Conservation (phyloP, 2,113 vertebrate species). For the Benitochromis conjunctus region DNA sequence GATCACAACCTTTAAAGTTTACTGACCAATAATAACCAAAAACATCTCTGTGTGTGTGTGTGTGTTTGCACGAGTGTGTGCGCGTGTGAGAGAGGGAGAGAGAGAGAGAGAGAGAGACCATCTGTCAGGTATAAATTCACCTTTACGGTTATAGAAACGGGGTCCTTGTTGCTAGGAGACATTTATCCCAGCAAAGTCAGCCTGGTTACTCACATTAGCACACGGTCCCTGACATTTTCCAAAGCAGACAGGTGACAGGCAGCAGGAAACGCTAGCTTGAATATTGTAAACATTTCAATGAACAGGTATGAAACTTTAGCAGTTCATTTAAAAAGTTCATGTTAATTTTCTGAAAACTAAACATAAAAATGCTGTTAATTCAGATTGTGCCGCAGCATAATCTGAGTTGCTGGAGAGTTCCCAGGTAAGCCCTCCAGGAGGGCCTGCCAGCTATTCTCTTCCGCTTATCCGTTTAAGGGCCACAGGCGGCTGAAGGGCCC, state of each 20-base stretch:
- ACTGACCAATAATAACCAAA: slow-evolving; percentile 2
- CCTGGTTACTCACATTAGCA: not conserved
- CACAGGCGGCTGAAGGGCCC: not conserved
- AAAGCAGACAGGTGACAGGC: not conserved
- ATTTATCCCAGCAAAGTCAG: not conserved
- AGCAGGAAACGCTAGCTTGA: not conserved
- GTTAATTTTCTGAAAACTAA: not conserved
- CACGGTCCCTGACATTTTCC: slow-evolving; percentile 22
- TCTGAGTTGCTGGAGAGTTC: not conserved
- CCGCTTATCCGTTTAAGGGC: not conserved
- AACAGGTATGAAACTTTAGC: not conserved
- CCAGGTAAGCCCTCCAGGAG: not conserved
- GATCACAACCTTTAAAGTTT: not conserved
- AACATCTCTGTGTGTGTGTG: not conserved
- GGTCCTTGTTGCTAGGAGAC: slow-evolving; percentile 53
- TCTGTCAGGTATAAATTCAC: slow-evolving; percentile 55
- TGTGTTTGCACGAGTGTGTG: not conserved
- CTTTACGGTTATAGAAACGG: slow-evolving; percentile 25
- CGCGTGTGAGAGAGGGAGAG: not conserved
- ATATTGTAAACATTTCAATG: not conserved
- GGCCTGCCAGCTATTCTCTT: too few species aligned
- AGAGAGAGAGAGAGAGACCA: not conserved
- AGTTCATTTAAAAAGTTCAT: not conserved
- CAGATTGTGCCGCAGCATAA: not conserved
- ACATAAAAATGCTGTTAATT: not conserved